phyloP scores from a whole-genome alignment of 35 echinoderm and acorn worm genomes.

The Stichopus chloronotus region DNA sequence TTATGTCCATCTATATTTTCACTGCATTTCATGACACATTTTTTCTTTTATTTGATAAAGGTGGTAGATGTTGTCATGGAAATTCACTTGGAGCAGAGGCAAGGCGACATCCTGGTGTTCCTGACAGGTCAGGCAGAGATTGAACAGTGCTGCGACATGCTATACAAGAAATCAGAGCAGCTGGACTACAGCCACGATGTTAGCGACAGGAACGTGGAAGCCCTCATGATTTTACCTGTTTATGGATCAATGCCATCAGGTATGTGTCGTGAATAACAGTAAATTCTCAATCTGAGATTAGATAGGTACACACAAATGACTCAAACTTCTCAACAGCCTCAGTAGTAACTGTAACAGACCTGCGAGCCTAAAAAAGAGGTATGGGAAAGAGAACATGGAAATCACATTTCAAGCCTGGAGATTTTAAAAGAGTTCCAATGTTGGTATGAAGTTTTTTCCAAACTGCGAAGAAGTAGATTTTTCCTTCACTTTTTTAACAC shows the following conservation, averaged over 20 bases:
- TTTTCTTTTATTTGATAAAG: constrained; percentile 30
- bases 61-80: constrained; percentile 96
- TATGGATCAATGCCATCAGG: constrained; percentile 99
- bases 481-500: no score
- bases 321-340: not conserved
- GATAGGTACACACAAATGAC: not conserved
- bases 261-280: constrained; percentile 1
- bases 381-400: no score
- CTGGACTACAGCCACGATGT: constrained; percentile 90
- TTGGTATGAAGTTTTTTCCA: no score
- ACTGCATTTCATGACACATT: not conserved
- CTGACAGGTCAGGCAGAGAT: constrained; percentile 96
- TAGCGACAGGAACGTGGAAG: constrained; percentile 69
- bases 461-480: no score
- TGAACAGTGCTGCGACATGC: constrained; percentile 84
- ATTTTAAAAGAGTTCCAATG: no score
- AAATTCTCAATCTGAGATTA: not conserved
- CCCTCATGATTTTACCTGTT: constrained; percentile 84
- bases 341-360: not conserved
- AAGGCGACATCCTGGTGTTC: constrained; percentile 94
- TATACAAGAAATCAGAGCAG: constrained; percentile 85
- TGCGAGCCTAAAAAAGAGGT: not conserved
- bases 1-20: no score
- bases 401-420: no score
- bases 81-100: constrained; percentile 88